phyloP scores from a whole-genome alignment of 2,113 vertebrate genomes.

The Urocitellus parryii region DNA sequence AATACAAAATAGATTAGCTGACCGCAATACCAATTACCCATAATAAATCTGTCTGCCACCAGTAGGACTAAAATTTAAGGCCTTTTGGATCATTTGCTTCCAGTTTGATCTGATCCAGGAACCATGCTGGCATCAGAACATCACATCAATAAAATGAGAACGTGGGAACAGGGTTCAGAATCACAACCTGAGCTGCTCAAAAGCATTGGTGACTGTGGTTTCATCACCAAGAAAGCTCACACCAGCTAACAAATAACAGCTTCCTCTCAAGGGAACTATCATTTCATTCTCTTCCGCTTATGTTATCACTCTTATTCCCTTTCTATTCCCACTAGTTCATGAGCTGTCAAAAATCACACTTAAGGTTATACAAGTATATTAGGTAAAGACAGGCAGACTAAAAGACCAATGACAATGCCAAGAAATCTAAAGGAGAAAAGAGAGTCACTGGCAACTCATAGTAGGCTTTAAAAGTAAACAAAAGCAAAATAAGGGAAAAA shows the following conservation, averaged over 20 bases:
- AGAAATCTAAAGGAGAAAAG: slow-evolving; percentile 56
- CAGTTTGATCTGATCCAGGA: slow-evolving; percentile 33
- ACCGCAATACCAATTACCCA: not conserved
- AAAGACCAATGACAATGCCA: slow-evolving; percentile 38
- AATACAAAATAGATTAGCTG: slow-evolving; percentile 39
- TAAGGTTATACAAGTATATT: not conserved
- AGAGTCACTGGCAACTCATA: not conserved
- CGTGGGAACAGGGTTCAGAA: not conserved
- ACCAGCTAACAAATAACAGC: slow-evolving; percentile 1
- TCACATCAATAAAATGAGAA: not conserved
- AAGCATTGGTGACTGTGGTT: slow-evolving; percentile 27
- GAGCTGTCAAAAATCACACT: slow-evolving; percentile 53
- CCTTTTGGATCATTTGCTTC: slow-evolving; percentile 34
- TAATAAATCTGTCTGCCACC: slow-evolving; percentile 48
- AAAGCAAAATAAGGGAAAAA: not conserved
- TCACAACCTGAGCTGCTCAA: not conserved
- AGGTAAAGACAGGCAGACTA: not conserved
- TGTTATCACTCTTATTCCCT: slow-evolving; percentile 24
- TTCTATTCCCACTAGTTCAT: slow-evolving; percentile 15
- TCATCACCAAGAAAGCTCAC: slow-evolving; percentile 9
- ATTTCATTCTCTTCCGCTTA: slow-evolving; percentile 26
- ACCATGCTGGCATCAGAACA: slow-evolving; percentile 2
- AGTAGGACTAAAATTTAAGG: slow-evolving; percentile 47
- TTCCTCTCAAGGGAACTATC: not conserved
- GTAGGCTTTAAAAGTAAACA: slow-evolving; percentile 33